These are phyloP conservation scores for Ophioderma brevispina DNA, from an alignment of 35 echinoderm and acorn worm species.

Conservation along the genomic window DNA sequence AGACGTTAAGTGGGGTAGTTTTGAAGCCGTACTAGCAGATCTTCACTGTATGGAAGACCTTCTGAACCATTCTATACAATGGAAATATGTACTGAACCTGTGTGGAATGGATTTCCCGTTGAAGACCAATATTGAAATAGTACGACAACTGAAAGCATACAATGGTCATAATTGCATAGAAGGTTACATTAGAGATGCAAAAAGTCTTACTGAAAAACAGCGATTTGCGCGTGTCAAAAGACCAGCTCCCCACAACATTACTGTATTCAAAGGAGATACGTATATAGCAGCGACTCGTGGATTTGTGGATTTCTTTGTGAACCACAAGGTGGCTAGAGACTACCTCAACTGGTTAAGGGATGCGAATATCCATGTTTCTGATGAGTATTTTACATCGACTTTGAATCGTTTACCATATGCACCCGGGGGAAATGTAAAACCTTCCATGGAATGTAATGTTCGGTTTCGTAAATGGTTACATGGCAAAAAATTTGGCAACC, in stretches of 20 bases:
- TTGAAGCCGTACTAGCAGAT: slow-evolving; percentile 16
- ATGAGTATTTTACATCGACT: slow-evolving; percentile 55
- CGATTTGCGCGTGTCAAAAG: too few relatives aligned
- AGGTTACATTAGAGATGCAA: background rate
- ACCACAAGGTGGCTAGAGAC: background rate
- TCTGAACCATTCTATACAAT: background rate
- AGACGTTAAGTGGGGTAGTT: background rate
- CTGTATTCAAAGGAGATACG: background rate
- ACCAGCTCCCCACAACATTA: background rate
- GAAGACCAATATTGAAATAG: background rate
- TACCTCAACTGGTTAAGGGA: background rate
- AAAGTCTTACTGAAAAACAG: background rate
- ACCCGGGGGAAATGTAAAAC: too few relatives aligned
- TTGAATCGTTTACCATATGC: slow-evolving; percentile 3
- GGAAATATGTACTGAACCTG: background rate
- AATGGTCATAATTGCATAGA: background rate
- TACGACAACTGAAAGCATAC: background rate
- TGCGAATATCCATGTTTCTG: background rate
- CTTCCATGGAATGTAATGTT: too few relatives aligned
- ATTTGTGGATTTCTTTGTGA: background rate
- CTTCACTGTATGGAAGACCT: background rate
- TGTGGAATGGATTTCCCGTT: background rate
- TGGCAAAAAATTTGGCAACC: too few relatives aligned
- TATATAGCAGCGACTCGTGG: background rate
- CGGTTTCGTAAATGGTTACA: too few relatives aligned